A percentile compares a stretch with the other conserved stretches of the same genome.
These are phyloP conservation scores for Mastomys natalensis DNA, from an alignment of 2,113 vertebrate genomes.

Conservation along the genomic window DNA sequence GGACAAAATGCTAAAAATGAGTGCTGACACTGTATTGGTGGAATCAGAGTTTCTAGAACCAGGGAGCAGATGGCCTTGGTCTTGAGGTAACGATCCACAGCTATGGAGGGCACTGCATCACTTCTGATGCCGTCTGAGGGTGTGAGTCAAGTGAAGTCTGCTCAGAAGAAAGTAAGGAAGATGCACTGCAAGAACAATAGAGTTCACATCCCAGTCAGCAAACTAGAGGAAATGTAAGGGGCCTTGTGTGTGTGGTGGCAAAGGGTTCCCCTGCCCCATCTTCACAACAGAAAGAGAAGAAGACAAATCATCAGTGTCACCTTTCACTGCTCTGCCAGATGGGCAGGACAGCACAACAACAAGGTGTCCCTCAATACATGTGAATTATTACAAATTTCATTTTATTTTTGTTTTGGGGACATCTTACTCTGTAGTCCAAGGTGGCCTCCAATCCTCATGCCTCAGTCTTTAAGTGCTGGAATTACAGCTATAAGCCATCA, in stretches of 20 bases:
- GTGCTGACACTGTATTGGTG: background rate
- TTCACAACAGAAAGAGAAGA: background rate
- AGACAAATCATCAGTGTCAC: background rate
- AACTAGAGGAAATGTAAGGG: background rate
- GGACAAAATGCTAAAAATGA: background rate
- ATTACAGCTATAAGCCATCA: background rate
- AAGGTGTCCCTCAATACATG: no score
- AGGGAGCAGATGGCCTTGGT: background rate
- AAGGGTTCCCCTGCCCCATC: background rate
- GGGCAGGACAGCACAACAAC: no score
- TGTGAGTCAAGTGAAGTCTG: background rate
- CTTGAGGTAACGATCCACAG: fast-evolving
- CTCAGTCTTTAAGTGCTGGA: background rate
- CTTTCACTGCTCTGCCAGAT: background rate
- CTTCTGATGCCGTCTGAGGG: background rate
- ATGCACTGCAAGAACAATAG: background rate
- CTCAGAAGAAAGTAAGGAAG: background rate
- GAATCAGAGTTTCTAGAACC: background rate
- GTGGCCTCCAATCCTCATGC: background rate
- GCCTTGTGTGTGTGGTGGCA: background rate
- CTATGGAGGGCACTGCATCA: fast-evolving
- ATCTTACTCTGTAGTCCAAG: background rate
- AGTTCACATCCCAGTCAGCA: background rate
- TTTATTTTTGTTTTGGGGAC: background rate
- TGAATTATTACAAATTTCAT: background rate